Conservation (phyloP, 2,797 vertebrate genomes). For the Chaetophractus vellerosus region DNA sequence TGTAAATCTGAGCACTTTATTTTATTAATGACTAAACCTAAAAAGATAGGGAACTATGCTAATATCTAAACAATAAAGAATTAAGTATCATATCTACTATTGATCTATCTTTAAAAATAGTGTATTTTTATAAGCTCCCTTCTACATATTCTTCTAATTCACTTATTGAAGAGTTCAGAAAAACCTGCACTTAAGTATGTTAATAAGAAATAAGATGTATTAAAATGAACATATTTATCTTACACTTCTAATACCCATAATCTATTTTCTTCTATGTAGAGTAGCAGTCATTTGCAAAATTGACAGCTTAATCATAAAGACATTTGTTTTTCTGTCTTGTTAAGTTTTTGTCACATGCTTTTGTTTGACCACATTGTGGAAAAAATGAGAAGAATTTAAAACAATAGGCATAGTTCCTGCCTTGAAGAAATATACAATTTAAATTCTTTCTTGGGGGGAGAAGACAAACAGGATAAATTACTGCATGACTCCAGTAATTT, state of each 20-base stretch:
- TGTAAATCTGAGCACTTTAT: constrained; percentile 83
- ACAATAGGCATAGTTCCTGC: constrained; percentile 53
- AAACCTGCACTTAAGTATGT: constrained; percentile 70
- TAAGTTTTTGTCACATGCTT: constrained; percentile 77
- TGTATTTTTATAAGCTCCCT: constrained; percentile 37
- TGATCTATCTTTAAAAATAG: constrained; percentile 84
- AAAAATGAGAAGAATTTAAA: constrained; percentile 75
- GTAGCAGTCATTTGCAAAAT: constrained; percentile 71
- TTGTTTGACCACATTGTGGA: constrained; percentile 70
- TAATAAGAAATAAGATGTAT: constrained; percentile 74
- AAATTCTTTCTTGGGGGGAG: constrained; percentile 60
- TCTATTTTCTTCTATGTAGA: constrained; percentile 74
- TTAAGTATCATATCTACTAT: constrained; percentile 87
- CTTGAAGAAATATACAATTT: constrained; percentile 71
- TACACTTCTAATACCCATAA: constrained; percentile 71
- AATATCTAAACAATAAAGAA: constrained; percentile 87
- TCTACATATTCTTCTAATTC: constrained; percentile 28
- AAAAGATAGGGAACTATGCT: constrained; percentile 83
- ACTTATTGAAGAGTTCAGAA: constrained; percentile 45
- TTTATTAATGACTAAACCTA: constrained; percentile 84
- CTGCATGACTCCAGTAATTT: constrained; percentile 11
- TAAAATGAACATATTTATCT: constrained; percentile 73
- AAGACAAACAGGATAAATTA: constrained; percentile 74
- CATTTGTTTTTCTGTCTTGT: constrained; percentile 82
- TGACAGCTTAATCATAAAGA: constrained; percentile 76